Evolutionary conservation across 2,888 invertebrate genomes (phyloP).

Genomic region (Dioctria rufipes): DNA sequence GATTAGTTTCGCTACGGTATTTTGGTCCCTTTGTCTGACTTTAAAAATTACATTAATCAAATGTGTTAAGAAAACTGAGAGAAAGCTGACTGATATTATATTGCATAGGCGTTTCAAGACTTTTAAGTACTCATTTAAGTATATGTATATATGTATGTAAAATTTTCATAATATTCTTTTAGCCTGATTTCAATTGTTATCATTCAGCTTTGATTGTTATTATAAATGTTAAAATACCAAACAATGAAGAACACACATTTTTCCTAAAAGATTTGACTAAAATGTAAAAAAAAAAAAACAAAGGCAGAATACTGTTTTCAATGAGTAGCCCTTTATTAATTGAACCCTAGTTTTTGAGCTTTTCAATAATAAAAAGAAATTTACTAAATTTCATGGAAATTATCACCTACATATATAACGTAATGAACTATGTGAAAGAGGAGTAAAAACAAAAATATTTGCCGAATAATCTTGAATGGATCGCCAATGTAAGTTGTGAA

Average conservation of each 20-base stretch:
- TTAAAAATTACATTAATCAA: slow-evolving; percentile 40
- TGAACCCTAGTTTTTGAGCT: slow-evolving; percentile 17
- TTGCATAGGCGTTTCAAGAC: neutral
- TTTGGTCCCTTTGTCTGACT: slow-evolving; percentile 35
- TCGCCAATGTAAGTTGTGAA: too few relatives aligned
- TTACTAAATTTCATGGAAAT: slow-evolving; percentile 33
- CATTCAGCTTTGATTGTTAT: slow-evolving; percentile 34
- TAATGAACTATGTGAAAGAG: slow-evolving; percentile 31
- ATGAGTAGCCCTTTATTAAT: slow-evolving; percentile 1
- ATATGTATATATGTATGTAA: neutral
- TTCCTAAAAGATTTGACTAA: slow-evolving; percentile 35
- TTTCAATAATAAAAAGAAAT: slow-evolving; percentile 13
- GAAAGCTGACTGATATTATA: slow-evolving; percentile 14
- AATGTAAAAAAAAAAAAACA: neutral
- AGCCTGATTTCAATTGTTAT: neutral
- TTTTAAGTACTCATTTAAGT: neutral
- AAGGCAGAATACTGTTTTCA: slow-evolving; percentile 44
- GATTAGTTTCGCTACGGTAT: slow-evolving; percentile 26
- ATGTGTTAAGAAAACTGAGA: slow-evolving; percentile 29
- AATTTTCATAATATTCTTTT: neutral
- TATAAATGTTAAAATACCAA: slow-evolving; percentile 33
- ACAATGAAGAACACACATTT: slow-evolving; percentile 49
- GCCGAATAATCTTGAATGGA: too few relatives aligned
- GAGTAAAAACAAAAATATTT: too few relatives aligned
- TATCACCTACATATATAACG: slow-evolving; percentile 9